phyloP scores from a whole-genome alignment of 2,797 vertebrate genomes.

The Lepilemur septentrionalis region DNA sequence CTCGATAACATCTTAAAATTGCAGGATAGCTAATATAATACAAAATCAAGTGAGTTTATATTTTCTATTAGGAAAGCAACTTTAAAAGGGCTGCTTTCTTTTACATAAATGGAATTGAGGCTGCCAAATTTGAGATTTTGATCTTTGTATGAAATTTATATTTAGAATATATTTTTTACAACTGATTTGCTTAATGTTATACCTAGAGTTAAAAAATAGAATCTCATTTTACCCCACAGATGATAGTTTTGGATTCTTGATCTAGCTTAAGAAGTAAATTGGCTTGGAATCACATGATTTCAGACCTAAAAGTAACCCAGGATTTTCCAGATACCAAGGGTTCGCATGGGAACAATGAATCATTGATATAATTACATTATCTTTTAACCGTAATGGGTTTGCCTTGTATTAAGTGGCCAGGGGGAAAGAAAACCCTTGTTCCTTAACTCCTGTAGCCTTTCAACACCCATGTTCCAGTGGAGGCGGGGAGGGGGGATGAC shows the following conservation, averaged over 20 bases:
- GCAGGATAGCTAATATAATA: neutral
- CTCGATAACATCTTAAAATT: neutral
- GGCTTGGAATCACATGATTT: neutral
- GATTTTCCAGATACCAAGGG: neutral
- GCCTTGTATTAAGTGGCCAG: neutral
- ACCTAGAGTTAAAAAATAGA: neutral
- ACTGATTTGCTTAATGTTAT: neutral
- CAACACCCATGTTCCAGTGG: neutral
- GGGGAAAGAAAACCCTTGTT: neutral
- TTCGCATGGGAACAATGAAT: neutral
- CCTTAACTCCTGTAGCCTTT: neutral
- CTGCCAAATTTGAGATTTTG: neutral
- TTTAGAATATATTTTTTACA: neutral
- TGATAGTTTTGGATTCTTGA: neutral
- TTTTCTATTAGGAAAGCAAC: neutral
- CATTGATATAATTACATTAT: neutral
- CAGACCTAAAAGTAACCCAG: neutral
- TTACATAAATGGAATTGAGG: neutral
- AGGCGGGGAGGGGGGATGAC: neutral
- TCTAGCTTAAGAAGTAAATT: neutral
- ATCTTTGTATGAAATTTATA: neutral
- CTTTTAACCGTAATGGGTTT: neutral
- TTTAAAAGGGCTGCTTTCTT: neutral
- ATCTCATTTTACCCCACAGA: neutral
- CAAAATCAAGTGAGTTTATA: neutral